Percentiles rank a stretch among this genome's conserved stretches.
Evolutionary conservation across 2,797 vertebrate species (phyloP).

Genomic region (Leptodactylus fallax): DNA sequence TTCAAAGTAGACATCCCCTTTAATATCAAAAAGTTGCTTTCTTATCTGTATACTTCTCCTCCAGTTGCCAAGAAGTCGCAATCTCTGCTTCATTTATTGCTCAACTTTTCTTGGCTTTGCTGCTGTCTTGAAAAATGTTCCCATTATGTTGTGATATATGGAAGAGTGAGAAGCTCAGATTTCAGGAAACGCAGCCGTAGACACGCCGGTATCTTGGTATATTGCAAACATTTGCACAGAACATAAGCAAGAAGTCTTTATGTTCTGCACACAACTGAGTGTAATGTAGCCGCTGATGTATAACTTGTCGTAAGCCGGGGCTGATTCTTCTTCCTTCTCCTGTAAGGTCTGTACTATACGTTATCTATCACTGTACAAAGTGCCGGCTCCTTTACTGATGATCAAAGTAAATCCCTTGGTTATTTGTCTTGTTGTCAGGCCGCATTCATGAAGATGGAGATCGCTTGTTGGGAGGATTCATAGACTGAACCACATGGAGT

Average conservation of each 20-base stretch:
- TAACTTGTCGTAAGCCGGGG: neutral
- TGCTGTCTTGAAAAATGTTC: constrained; percentile 16
- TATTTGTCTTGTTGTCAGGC: constrained; percentile 55
- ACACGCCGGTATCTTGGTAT: constrained; percentile 31
- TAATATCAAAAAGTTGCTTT: neutral
- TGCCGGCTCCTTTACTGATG: constrained; percentile 27
- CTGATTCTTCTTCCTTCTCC: neutral
- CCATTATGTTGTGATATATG: constrained; percentile 14
- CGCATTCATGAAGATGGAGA: constrained; percentile 35
- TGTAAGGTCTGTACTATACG: neutral
- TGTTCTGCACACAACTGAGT: neutral
- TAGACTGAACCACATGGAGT: neutral
- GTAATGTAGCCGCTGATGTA: constrained; percentile 9
- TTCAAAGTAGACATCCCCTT: neutral
- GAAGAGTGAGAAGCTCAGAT: neutral
- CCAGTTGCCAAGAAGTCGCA: neutral
- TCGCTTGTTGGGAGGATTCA: constrained; percentile 40
- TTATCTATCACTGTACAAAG: constrained; percentile 37
- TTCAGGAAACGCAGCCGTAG: neutral
- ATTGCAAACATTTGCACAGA: constrained; percentile 65
- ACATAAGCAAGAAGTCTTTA: constrained; percentile 57
- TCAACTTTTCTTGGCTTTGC: neutral
- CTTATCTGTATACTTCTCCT: neutral
- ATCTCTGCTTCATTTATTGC: neutral
- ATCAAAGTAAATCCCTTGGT: neutral